Evolutionary conservation across 1,140 invertebrate genomes (phyloP), one percentile per base, ranked within the genome.

Genomic region (Acromyrmex echinatior): DNA sequence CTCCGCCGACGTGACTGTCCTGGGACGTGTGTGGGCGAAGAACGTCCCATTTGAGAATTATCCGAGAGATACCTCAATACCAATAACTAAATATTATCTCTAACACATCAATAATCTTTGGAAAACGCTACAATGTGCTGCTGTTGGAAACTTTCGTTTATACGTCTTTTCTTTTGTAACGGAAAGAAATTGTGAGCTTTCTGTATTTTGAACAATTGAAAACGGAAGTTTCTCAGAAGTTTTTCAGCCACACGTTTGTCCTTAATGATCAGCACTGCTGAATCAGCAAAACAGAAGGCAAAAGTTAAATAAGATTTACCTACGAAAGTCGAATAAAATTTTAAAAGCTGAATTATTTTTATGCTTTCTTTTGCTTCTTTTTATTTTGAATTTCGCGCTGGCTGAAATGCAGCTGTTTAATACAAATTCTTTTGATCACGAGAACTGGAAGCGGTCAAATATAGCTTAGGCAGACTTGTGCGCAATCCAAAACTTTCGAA

Each of bases 31-130:
- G 9, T 66, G 21, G 58, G 18, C 70, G 81, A 63, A 18, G 28
- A 18, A 35, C 60, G 68, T 62, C 56, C 68, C 74, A 49, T 56
- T 12, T 31, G 82, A 79, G 49, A 56, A 86, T 56, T 56, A 7
- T n/a, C 39, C 39, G 39, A 45, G 45, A 78, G 31, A 78, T 79
- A 78, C 21, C 60, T 78, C 25, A 60, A 14, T 58, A 63, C 10
- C 53, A 39, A 45, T 68, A 68, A 78, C 31, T 63, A 86, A 79
- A 77, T 86, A 86, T 86, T 78, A 65, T 35, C 28, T n/a, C 18
- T 7, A 25, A n/a, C 21, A 9, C 49, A 51, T 16, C 14, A 25
- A 35, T 78, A 60, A 73, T 74, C 39, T 68, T 28, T 31, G 21
- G 5, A 21, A 21, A 56, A 18, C 35, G 10, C 73, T 25, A 28